phyloP scores from a whole-genome alignment of 1,140 invertebrate species.

The Drosophila watanabei region DNA sequence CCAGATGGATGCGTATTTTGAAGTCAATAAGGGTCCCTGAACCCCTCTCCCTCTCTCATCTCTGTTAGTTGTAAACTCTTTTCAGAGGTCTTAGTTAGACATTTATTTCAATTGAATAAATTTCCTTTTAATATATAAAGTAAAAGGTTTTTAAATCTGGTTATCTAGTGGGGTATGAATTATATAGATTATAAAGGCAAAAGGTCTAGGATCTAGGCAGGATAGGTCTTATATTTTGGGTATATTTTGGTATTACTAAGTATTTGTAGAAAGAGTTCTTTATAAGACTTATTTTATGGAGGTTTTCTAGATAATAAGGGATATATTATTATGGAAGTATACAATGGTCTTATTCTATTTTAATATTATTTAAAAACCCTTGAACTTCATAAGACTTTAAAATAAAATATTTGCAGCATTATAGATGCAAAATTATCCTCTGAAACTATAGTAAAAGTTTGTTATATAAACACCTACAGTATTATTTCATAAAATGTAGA shows the following conservation, averaged over 20 bases:
- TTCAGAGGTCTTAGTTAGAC: neutral
- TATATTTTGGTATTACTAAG: neutral
- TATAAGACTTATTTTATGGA: too few species aligned
- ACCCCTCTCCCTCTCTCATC: too few species aligned
- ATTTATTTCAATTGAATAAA: neutral
- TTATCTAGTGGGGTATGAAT: neutral
- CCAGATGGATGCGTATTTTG: constrained; percentile 9
- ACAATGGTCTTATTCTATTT: neutral
- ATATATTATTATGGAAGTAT: neutral
- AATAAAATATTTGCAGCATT: neutral
- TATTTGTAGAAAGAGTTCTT: neutral
- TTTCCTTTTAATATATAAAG: neutral
- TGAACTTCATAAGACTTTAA: neutral
- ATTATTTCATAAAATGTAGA: too few species aligned
- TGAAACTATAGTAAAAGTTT: neutral
- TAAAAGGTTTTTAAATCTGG: neutral
- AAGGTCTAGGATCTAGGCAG: neutral
- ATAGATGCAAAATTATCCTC: neutral
- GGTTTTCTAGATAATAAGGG: neutral
- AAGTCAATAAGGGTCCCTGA: constrained; percentile 7
- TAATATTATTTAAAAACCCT: neutral
- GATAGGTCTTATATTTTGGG: neutral
- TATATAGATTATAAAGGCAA: neutral
- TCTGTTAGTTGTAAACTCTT: constrained; percentile 10
- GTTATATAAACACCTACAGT: too few species aligned